Conservation (phyloP, 2,797 vertebrate genomes). For the Xenops minutus region DNA sequence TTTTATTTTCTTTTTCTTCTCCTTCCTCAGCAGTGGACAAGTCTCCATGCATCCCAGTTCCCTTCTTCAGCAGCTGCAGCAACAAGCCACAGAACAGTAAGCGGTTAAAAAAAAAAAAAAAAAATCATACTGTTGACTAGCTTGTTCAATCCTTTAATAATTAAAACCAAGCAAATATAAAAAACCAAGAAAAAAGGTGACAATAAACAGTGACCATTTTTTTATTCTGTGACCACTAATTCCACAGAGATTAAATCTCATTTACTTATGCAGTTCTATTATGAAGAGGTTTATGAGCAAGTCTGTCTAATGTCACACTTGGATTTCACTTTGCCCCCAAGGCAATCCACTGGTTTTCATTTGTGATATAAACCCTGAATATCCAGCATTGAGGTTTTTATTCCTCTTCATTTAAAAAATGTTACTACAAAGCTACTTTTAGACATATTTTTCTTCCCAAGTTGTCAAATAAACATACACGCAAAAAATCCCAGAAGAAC, state of each 20-base stretch:
- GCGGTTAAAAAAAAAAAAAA: neutral
- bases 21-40: neutral
- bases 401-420: neutral
- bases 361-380: neutral
- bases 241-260: neutral
- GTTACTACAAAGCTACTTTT: neutral
- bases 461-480: neutral
- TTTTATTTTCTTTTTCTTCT: neutral
- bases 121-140: neutral
- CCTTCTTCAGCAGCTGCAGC: neutral
- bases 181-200: neutral
- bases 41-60: neutral
- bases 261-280: neutral
- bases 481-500: neutral
- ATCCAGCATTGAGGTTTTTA: neutral
- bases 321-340: neutral
- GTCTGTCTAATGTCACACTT: neutral
- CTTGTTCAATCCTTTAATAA: neutral
- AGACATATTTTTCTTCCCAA: neutral
- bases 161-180: neutral
- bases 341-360: neutral
- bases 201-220: neutral
- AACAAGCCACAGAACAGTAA: neutral
- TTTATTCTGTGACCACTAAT: neutral
- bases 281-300: neutral